Evolutionary conservation across 2,888 invertebrate genomes (phyloP).

Genomic region (Agonum fuliginosum): DNA sequence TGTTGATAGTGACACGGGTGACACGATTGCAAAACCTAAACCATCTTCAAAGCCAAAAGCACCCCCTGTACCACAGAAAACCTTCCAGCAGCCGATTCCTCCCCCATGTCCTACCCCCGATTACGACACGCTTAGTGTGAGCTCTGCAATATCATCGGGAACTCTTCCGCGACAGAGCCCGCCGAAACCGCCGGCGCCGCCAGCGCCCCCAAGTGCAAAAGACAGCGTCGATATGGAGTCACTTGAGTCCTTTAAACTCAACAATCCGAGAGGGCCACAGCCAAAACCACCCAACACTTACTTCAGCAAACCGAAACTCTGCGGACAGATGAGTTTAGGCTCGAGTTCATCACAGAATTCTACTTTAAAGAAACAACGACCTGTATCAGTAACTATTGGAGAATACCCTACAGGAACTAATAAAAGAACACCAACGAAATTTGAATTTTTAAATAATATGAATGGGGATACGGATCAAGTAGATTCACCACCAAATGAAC

Average conservation of each 20-base stretch:
- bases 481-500: constrained; percentile 69
- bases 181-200: constrained; percentile 61
- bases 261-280: constrained; percentile 77
- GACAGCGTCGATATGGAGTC: constrained; percentile 85
- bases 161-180: constrained; percentile 64
- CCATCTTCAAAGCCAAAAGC: constrained; percentile 66
- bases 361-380: constrained; percentile 76
- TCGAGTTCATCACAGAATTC: constrained; percentile 68
- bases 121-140: constrained; percentile 73
- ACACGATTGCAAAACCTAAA: constrained; percentile 46
- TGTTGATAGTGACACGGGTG: constrained; percentile 40
- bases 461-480: constrained; percentile 71
- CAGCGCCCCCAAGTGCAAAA: constrained; percentile 57
- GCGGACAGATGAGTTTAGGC: constrained; percentile 66
- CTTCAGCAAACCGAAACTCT: constrained; percentile 75
- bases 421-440: constrained; percentile 80
- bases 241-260: constrained; percentile 83
- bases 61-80: constrained; percentile 65
- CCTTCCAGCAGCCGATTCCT: constrained; percentile 65
- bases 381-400: constrained; percentile 83
- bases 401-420: constrained; percentile 79
- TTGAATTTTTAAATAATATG: constrained; percentile 79
- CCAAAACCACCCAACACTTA: constrained; percentile 83
- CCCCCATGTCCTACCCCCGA: constrained; percentile 76
- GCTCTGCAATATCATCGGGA: constrained; percentile 66